Conservation (phyloP, 1,140 invertebrate species). For the Phortica variegata region DNA sequence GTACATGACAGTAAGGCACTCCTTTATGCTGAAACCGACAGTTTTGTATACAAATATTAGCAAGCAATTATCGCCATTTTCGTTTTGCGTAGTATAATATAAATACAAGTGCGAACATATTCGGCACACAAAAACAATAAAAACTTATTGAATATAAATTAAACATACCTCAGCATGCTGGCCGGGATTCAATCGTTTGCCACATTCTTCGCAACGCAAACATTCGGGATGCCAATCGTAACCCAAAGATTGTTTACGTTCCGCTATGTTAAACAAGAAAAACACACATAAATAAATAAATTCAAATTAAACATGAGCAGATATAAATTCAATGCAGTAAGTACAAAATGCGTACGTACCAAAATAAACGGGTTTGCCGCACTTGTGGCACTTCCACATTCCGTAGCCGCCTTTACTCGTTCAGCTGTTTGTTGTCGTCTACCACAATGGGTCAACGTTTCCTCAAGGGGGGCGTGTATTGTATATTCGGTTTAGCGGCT, state of each 20-base stretch:
- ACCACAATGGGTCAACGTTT: constrained; percentile 27
- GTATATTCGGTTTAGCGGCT: neutral
- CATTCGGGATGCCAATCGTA: constrained; percentile 94
- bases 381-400: constrained; percentile 88
- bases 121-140: constrained; percentile 10
- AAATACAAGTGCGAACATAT: constrained; percentile 16
- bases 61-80: constrained; percentile 11
- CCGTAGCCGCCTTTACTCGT: constrained; percentile 19
- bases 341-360: constrained; percentile 61
- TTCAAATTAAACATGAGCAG: constrained; percentile 31
- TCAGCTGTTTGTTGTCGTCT: constrained; percentile 16
- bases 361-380: constrained; percentile 83
- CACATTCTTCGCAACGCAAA: constrained; percentile 86
- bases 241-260: constrained; percentile 86
- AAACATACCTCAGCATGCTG: constrained; percentile 78
- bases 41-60: neutral
- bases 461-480: constrained; percentile 4
- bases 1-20: constrained; percentile 87
- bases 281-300: constrained; percentile 38
- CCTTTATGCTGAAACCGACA: constrained; percentile 74
- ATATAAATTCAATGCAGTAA: no score
- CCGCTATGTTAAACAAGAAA: constrained; percentile 65
- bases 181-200: constrained; percentile 84
- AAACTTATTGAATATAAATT: neutral
- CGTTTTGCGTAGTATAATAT: neutral